Conservation (phyloP, 2,888 invertebrate species). For the Trilocha varians region DNA sequence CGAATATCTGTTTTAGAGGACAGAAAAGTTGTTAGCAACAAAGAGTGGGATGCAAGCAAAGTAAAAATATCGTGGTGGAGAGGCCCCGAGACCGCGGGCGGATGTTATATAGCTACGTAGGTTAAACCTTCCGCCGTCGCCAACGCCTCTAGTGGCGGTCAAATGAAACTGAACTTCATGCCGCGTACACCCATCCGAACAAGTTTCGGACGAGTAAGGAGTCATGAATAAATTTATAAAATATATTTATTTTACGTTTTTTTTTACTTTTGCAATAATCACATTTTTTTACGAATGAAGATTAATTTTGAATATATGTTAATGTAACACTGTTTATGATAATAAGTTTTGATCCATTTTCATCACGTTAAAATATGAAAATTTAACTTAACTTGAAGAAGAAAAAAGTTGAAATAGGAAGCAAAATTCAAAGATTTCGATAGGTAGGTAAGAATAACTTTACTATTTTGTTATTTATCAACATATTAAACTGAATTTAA, state of each 20-base stretch:
- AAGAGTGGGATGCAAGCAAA: constrained; percentile 55
- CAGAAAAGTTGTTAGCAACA: constrained; percentile 65
- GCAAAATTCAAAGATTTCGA: too few relatives aligned
- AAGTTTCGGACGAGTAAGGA: constrained; percentile 31
- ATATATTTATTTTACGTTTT: neutral
- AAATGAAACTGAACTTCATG: constrained; percentile 61
- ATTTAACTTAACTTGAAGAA: too few relatives aligned
- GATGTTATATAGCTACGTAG: constrained; percentile 72
- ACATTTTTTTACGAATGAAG: too few relatives aligned
- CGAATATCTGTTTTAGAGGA: constrained; percentile 27
- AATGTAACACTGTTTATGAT: too few relatives aligned
- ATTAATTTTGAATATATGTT: too few relatives aligned
- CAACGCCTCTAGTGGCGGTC: constrained; percentile 61
- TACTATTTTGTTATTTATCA: too few relatives aligned
- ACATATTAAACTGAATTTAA: too few relatives aligned
- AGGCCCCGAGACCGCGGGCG: constrained; percentile 63
- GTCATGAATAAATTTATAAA: constrained; percentile 11
- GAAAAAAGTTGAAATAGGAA: too few relatives aligned
- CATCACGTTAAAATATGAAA: too few relatives aligned
- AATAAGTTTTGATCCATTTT: too few relatives aligned
- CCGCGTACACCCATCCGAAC: constrained; percentile 48
- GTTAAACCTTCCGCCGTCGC: constrained; percentile 71
- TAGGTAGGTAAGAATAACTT: too few relatives aligned
- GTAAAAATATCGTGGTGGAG: constrained; percentile 50
- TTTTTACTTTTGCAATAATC: too few relatives aligned